Base-by-base conservation (phyloP, 1,140 invertebrate genomes). In the Mylabris phalerata region DNA sequence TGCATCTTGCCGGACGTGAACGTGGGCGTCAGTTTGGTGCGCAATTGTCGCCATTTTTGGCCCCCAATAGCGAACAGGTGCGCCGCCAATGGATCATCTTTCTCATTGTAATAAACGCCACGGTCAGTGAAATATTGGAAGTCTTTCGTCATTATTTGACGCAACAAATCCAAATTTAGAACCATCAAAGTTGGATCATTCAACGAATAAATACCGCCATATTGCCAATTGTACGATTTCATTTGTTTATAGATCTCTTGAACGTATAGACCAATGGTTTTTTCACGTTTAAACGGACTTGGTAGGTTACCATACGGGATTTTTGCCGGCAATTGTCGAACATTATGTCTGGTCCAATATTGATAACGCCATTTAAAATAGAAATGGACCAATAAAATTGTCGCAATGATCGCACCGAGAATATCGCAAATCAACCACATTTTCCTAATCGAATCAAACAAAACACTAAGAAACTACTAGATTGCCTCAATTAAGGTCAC, bases 1-100 rank as follows among this genome's bases (percentile, higher is more conserved):
- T n/a, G 44, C 42, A 5, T 54, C 13, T 54, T 54, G 9, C 54
- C 47, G 5, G 54, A 41, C 2, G 47, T 47, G 10, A 47, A 48
- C 25, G 54, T 56, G n/a, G 80, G 79, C 0, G 74, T 74, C 1
- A 82, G 54, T 48, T 64, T 64, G 9, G 52, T 60, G 51, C 80
- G 59, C 2, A 80, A 61, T 55, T 67, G 63, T 58, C 74, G 77
- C 80, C 80, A 82, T 49, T 72, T 65, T 39, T 66, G 48, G 5
- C 77, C 79, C n/a, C 65, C 63, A 7, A 77, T 48, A 0, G 62
- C 63, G 47, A 82, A 76, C 19, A 84, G 61, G 46, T 79, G 75
- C 3, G 74, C 73, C 2, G 73, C 71, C 0, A 84, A 44, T 3
- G 75, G 68, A 50, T 82, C 79, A 0, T 65, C 66, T 50, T 77